phyloP scores from a whole-genome alignment of 2,797 vertebrate species.

The Nannoperca obscura region DNA sequence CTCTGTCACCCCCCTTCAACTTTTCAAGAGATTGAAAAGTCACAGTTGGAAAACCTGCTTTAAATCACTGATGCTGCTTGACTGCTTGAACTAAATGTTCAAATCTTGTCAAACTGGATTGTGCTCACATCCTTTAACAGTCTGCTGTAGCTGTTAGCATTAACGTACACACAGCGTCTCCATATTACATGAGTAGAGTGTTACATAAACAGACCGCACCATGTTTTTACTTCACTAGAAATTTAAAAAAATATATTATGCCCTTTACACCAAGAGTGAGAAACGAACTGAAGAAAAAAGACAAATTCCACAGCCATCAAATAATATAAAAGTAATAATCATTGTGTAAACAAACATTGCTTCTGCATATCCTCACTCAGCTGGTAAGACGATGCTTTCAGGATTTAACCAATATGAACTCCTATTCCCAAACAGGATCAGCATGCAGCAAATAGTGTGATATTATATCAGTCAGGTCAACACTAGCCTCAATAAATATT shows the following conservation, averaged over 20 bases:
- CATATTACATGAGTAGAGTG: conserved; percentile 10
- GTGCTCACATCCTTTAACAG: background rate
- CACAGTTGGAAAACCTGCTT: background rate
- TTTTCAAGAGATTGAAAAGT: no score
- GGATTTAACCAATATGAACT: background rate
- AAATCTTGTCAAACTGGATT: background rate
- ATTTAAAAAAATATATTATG: background rate
- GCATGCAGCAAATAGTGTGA: background rate
- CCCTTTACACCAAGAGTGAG: background rate
- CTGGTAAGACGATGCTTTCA: background rate
- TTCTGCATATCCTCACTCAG: background rate
- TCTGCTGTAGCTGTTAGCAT: background rate
- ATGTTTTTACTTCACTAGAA: background rate
- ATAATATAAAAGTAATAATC: background rate
- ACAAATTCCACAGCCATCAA: background rate
- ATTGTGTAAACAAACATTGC: conserved; percentile 15
- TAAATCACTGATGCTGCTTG: background rate
- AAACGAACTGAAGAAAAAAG: background rate
- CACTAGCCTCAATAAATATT: conserved; percentile 21
- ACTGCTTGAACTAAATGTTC: background rate
- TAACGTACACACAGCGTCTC: background rate
- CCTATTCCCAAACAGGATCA: background rate
- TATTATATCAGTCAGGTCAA: background rate
- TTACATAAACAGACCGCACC: background rate
- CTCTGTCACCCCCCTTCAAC: no score